phyloP scores from a whole-genome alignment of 2,113 vertebrate species.

The Pampusana beccarii region DNA sequence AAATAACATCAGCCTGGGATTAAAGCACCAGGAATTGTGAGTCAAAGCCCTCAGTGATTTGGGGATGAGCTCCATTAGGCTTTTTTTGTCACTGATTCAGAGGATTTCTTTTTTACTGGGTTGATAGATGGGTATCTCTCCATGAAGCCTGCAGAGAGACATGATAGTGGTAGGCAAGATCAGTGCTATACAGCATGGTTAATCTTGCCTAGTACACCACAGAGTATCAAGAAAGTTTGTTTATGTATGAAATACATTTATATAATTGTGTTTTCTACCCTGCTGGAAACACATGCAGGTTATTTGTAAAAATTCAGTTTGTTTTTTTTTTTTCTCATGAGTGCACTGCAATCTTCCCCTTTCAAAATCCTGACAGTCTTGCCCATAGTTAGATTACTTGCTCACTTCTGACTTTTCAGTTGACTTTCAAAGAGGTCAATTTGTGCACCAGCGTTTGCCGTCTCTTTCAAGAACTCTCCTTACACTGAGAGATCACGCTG shows the following conservation, averaged over 20 bases:
- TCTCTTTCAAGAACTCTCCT: not conserved
- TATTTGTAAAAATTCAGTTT: not conserved
- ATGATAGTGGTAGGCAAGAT: not conserved
- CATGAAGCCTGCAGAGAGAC: not conserved
- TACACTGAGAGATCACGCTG: not conserved
- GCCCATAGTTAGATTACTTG: not conserved
- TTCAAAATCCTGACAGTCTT: not conserved
- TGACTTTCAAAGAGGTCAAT: not conserved
- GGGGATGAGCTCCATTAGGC: not conserved
- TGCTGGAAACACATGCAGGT: not conserved
- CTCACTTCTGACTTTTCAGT: not conserved
- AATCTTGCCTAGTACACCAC: not conserved
- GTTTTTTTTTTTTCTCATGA: not conserved
- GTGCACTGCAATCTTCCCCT: not conserved
- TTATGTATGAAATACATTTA: not conserved
- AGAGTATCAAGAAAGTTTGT: not conserved
- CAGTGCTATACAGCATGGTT: not conserved
- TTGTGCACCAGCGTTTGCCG: not conserved
- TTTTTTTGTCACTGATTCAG: not conserved
- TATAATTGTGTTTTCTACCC: not conserved
- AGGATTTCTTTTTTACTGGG: not conserved
- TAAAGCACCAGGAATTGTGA: not conserved
- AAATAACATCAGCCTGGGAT: not conserved
- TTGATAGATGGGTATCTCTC: not conserved
- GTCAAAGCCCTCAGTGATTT: not conserved